phyloP scores from a whole-genome alignment of 2,113 vertebrate species.

The Xenus cinereus region DNA sequence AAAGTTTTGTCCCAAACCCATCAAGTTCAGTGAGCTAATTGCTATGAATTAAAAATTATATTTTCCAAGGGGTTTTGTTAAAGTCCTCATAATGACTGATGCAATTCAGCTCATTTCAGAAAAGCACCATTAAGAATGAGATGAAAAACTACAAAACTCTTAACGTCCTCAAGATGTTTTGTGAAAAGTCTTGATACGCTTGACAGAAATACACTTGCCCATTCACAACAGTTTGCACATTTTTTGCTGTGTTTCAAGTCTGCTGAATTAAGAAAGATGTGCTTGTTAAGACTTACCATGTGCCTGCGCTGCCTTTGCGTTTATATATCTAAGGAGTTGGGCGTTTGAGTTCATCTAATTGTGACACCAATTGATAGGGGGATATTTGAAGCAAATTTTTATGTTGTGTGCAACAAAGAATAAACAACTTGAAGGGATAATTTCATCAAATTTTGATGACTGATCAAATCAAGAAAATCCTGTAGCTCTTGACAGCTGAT shows the following conservation, averaged over 20 bases:
- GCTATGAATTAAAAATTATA: background rate
- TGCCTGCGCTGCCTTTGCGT: background rate
- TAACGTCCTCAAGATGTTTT: background rate
- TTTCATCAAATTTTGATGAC: background rate
- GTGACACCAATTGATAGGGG: background rate
- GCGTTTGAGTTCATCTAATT: background rate
- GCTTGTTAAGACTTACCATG: background rate
- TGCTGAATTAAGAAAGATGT: background rate
- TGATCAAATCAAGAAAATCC: background rate
- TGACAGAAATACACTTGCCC: background rate
- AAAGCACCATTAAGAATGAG: background rate
- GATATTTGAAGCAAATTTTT: background rate
- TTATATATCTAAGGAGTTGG: background rate
- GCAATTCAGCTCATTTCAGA: background rate
- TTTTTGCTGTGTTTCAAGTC: background rate
- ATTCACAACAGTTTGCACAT: background rate
- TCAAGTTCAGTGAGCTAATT: background rate
- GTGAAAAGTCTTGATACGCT: background rate
- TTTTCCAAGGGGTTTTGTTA: background rate
- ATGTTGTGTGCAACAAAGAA: background rate
- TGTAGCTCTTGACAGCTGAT: background rate
- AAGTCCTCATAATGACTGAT: background rate
- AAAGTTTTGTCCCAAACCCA: background rate
- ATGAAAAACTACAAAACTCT: background rate
- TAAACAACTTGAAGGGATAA: background rate